A percentile compares a stretch with the other conserved stretches of the same genome.
Evolutionary conservation across 1,140 invertebrate genomes (phyloP).

Genomic region (Tetragnatha versicolor): DNA sequence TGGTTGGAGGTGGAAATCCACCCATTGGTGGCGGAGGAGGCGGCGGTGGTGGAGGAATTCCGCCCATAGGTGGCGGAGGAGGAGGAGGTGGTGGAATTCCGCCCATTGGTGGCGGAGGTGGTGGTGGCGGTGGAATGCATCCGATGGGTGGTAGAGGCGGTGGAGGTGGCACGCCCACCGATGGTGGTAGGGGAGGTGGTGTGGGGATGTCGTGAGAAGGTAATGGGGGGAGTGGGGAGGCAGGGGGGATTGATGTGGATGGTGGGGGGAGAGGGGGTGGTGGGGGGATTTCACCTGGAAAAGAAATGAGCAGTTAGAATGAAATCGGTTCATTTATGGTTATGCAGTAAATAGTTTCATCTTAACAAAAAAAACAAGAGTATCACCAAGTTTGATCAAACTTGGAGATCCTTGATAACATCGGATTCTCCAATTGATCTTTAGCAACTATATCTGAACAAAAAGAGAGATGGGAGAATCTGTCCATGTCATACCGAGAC

Average conservation of each 20-base stretch:
- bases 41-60: constrained; percentile 54
- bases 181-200: constrained; percentile 34
- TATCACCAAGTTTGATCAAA: no score
- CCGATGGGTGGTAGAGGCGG: constrained; percentile 58
- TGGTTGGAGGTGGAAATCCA: constrained; percentile 57
- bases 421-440: no score
- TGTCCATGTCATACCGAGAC: no score
- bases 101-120: constrained; percentile 48
- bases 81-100: constrained; percentile 57
- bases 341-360: no score
- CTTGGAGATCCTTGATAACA: no score
- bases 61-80: constrained; percentile 39
- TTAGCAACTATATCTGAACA: no score
- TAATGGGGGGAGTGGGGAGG: constrained; percentile 33
- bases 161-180: constrained; percentile 57
- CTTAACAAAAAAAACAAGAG: no score
- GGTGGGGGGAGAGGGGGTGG: background rate
- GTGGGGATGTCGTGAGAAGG: background rate
- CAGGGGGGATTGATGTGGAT: constrained; percentile 19
- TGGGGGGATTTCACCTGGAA: background rate
- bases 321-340: background rate
- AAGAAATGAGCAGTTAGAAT: background rate
- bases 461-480: no score
- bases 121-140: constrained; percentile 57
- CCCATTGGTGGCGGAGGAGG: constrained; percentile 57